Base-by-base conservation (phyloP, 2,797 vertebrate genomes). In the Orestias chungarensis region DNA sequence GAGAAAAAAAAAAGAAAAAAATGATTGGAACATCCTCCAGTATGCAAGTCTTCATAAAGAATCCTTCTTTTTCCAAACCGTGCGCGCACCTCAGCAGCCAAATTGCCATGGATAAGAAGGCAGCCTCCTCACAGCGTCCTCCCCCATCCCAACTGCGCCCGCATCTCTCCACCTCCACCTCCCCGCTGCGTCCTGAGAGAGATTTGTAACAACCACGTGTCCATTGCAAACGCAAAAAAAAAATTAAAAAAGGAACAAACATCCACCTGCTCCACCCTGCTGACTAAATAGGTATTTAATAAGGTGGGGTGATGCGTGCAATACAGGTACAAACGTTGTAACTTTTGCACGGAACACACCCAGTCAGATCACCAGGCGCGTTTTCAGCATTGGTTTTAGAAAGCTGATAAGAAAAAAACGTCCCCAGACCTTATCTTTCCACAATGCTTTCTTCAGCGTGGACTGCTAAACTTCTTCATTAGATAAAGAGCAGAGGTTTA, bases 121-220 rank as follows among this genome's bases (percentile, higher is more conserved):
- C 79, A 87, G 82, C 71, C 76, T 87, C 84, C 75, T 85, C 82
- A 80, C 64, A 80, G 80, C 72, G 82, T 90, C 84, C 85, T 88
- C 78, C 87, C 84, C 86, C 91, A 89, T 87, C 86, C 86, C 81
- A 88, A 92, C 88, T 90, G 89, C 82, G 86, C 81, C 88, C 74
- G 88, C 88, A 81, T 91, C 88, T 88, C 89, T 89, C 91, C 89
- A 73, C 88, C 90, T 87, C 90, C 86, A 83, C 85, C 89, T 91
- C 83, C 89, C 88, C 50, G 79, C 86, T 81, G 84, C 35, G 89
- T 89, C 90, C 88, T 82, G 88, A 89, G 82, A 87, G 84, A 87
- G 90, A 80, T 76, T 89, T 91, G 82, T 89, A 90, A 87, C 86
- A 70, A 92, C 93, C 93, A 95, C 93, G 93, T 94, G 93, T 88